Evolutionary conservation across 1,140 invertebrate species (phyloP), one percentile per base, ranked within the genome.

Genomic region (Aradophagus sp.): DNA sequence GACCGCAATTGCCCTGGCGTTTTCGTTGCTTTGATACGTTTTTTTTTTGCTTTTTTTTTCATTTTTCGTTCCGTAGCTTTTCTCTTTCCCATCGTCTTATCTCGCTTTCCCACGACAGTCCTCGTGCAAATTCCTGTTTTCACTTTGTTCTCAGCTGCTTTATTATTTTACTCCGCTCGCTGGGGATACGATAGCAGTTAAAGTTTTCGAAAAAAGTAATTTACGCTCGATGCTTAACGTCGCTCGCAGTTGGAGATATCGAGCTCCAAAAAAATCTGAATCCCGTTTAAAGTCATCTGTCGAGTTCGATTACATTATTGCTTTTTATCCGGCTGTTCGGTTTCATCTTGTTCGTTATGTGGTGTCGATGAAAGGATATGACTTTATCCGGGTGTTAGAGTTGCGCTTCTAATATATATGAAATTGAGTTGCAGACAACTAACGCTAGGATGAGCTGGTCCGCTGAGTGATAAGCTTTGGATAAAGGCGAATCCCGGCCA

Each of bases 381-480:
- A n/a, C n/a, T n/a, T n/a, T n/a, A n/a, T n/a, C n/a, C n/a, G n/a
- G n/a, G n/a, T n/a, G n/a, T n/a, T n/a, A n/a, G n/a, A n/a, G n/a
- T n/a, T 27, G 2, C 13, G 13, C 4, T 19, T 39, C 5, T n/a
- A 17, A n/a, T 6, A 29, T 10, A 29, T 29, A 5, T 29, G 27
- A 29, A 5, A 29, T 29, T 29, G 36, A 29, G n/a, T 41, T 41
- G 10, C 15, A 26, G 11, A 23, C 19, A 17, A 6, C 1, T 27
- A 56, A 26, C 23, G n/a, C 39, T 65, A 34, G 41, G 27, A 44
- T 55, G 26, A 47, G 47, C 52, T 35, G 34, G 34, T 45, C 41
- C 55, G 27, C 16, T 27, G 56, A 41, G 56, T 69, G 56, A 61
- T 61, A 69, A 69, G 65, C 65, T 69, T 56, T 61, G 55, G 42